Evolutionary conservation across 2,113 vertebrate species (phyloP).

Genomic region (Sapayoa aenigma): DNA sequence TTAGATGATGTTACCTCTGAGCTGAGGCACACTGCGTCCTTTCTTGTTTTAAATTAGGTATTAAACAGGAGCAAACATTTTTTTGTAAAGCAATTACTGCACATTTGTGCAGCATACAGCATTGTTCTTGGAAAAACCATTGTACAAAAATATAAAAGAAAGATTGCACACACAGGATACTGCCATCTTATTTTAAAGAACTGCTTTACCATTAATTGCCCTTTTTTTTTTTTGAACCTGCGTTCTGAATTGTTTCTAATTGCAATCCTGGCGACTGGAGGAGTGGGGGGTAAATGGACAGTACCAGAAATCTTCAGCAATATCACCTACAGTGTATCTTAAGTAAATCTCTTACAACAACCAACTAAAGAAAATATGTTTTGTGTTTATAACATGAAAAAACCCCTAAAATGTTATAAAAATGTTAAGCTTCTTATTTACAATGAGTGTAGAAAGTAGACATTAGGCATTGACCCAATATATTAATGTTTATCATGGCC

Average conservation of each 20-base stretch:
- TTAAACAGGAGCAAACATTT: background rate
- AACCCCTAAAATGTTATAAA: background rate
- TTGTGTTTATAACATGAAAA: background rate
- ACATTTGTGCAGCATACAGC: background rate
- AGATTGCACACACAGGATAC: background rate
- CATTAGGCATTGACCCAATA: background rate
- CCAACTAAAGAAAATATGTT: background rate
- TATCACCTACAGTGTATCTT: background rate
- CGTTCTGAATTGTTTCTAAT: background rate
- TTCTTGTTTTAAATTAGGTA: slow-evolving; percentile 14
- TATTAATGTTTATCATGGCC: background rate
- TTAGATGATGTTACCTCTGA: background rate
- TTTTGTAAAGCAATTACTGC: background rate
- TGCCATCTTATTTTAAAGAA: background rate
- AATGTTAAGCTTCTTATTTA: background rate
- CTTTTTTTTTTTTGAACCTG: background rate
- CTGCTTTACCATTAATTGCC: background rate
- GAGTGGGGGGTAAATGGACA: background rate
- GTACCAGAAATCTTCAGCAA: background rate
- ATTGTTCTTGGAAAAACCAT: background rate
- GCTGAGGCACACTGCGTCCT: background rate
- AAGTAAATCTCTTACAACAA: background rate
- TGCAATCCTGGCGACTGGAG: background rate
- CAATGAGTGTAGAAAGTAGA: background rate
- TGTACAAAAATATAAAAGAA: background rate